Evolutionary conservation across 2,797 vertebrate genomes (phyloP).

Genomic region (Falco rusticolus): DNA sequence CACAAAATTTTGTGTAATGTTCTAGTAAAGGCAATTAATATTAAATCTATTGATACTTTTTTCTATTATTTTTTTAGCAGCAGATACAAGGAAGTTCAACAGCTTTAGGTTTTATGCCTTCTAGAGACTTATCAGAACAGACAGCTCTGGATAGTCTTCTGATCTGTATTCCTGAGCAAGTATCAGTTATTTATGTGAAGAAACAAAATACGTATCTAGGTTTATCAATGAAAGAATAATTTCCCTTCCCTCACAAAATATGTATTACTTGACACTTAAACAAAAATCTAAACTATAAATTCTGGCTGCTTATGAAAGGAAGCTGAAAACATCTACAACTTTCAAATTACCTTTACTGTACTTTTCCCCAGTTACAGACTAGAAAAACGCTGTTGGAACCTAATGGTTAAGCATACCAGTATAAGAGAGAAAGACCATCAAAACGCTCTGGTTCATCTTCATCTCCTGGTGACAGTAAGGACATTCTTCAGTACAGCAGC

Average conservation of each 20-base stretch:
- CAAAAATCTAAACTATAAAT: background rate
- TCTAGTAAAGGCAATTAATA: background rate
- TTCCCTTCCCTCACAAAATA: background rate
- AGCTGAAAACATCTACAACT: background rate
- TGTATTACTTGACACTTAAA: background rate
- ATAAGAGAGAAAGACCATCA: slow-evolving; percentile 85
- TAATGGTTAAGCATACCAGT: slow-evolving; percentile 80
- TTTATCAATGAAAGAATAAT: background rate
- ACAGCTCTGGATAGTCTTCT: background rate
- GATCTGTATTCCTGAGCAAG: background rate
- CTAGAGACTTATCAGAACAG: background rate
- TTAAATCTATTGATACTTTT: background rate
- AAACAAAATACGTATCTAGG: background rate
- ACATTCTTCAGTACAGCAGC: slow-evolving; percentile 73
- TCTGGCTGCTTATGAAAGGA: background rate
- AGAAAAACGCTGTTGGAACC: background rate
- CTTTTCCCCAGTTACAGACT: background rate
- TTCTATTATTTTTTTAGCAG: background rate
- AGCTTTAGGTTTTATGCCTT: background rate
- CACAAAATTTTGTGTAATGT: background rate
- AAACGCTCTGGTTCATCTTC: slow-evolving; percentile 80
- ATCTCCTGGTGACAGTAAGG: slow-evolving; percentile 79
- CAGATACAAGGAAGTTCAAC: background rate
- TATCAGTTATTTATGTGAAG: background rate
- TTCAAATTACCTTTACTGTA: background rate